These are phyloP conservation scores for Melangyna quadrimaculata DNA, from an alignment of 2,888 invertebrate species.

Conservation along the genomic window DNA sequence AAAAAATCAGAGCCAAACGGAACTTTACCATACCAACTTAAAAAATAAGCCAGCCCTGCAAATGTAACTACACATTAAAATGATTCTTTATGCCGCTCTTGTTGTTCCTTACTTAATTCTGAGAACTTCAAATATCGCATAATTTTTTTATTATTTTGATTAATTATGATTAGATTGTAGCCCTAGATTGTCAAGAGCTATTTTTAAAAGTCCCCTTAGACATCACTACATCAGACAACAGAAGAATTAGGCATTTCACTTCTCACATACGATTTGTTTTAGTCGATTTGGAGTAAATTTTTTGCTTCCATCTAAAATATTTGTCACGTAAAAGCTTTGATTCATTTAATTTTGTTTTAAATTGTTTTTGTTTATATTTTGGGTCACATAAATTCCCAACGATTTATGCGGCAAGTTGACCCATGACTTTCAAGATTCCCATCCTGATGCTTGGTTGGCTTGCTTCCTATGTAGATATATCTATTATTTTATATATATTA, in stretches of 20 bases:
- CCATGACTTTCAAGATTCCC: slow-evolving; percentile 10
- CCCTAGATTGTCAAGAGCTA: slow-evolving; percentile 20
- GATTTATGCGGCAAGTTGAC: slow-evolving; percentile 46
- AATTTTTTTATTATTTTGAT: slow-evolving; percentile 68
- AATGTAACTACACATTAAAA: slow-evolving; percentile 18
- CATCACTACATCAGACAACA: neutral
- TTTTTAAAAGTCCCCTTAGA: slow-evolving; percentile 33
- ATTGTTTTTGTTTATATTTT: slow-evolving; percentile 57
- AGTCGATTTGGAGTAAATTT: slow-evolving; percentile 47
- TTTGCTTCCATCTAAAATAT: slow-evolving; percentile 34
- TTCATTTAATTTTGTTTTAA: neutral
- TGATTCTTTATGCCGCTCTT: slow-evolving; percentile 16
- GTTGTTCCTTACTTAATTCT: slow-evolving; percentile 46
- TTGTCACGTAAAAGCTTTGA: slow-evolving; percentile 44
- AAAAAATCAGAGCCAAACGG: too few species aligned
- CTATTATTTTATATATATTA: neutral
- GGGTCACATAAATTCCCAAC: slow-evolving; percentile 55
- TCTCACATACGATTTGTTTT: slow-evolving; percentile 12
- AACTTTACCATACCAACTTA: neutral
- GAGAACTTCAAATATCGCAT: slow-evolving; percentile 61
- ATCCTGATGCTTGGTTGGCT: neutral
- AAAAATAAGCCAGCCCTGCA: slow-evolving; percentile 44
- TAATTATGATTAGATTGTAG: slow-evolving; percentile 67
- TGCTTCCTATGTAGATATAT: neutral
- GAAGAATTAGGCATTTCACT: neutral